Evolutionary conservation across 2,113 vertebrate genomes (phyloP), one percentile per base, ranked within the genome.

Genomic region (Serinus canaria): DNA sequence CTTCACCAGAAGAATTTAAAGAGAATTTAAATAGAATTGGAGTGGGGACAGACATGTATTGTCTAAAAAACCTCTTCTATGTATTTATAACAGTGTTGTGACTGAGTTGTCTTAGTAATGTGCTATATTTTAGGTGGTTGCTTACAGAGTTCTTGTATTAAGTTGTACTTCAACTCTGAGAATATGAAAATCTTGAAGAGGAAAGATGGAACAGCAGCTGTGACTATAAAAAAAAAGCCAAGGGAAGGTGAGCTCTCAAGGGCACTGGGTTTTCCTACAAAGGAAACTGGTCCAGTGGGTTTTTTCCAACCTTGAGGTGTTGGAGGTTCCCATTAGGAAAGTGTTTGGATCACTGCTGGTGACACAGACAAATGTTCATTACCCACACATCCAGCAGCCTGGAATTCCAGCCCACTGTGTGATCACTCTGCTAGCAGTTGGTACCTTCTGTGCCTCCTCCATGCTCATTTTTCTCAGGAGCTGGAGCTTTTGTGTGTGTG

Each of bases 281-380:
- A 44, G 33, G 23, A 14, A 43, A 28, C 16, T 5, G 28, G 22
- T 81, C 31, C 37, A 18, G 53, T 44, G n/a, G 11, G n/a, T 58
- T 94, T 95, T 70, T 25, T 3, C 70, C 46, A 76, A 16, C 27
- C 11, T 63, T 43, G 47, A 47, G 76, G 41, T 97, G 92, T 97
- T 92, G 20, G 72, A 97, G 94, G 89, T 92, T 88, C 68, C 96
- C 70, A 78, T 98, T 97, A 96, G 63, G 92, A 92, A 89, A 87
- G 90, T 87, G 82, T 86, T 83, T 93, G 82, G 89, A 77, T 90
- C 69, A 62, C 62, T 79, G 11, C 64, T 94, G 95, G 86, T 94
- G 81, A 41, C 59, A 63, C 83, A 97, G 88, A 68, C 46, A 73
- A 44, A 44, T 60, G 35, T 46, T 59, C 86, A 50, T 94, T 96